Evolutionary conservation across 2,797 vertebrate genomes (phyloP).

Genomic region (Aythya fuligula): DNA sequence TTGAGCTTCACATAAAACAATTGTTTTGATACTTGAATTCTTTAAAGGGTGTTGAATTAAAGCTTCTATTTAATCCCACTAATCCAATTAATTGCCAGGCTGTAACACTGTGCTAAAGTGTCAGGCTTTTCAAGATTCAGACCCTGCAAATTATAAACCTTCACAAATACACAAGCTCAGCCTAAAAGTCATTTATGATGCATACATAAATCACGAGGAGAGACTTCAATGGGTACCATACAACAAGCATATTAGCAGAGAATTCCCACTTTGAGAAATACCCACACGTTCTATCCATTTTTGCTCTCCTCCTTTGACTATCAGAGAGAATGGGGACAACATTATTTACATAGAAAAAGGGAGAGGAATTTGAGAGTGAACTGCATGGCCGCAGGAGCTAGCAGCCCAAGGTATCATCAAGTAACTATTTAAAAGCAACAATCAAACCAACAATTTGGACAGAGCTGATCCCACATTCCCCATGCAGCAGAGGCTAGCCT

Average conservation of each 20-base stretch:
- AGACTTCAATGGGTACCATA: neutral
- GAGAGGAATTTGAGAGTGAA: neutral
- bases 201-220: neutral
- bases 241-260: neutral
- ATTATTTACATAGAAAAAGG: neutral
- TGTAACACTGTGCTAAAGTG: neutral
- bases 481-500: neutral
- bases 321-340: neutral
- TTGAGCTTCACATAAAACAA: neutral
- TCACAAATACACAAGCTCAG: neutral
- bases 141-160: neutral
- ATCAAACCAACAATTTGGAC: neutral
- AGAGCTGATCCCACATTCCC: neutral
- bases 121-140: neutral
- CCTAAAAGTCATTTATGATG: neutral
- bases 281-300: neutral
- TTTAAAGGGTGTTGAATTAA: neutral
- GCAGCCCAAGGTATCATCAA: neutral
- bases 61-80: neutral
- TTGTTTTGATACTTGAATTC: neutral
- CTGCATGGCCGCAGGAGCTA: neutral
- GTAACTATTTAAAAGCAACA: slow-evolving; percentile 2
- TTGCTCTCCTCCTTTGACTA: neutral
- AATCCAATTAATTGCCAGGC: neutral
- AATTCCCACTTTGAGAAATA: neutral